Conservation (phyloP, 2,113 vertebrate genomes). For the Dinomys branickii region DNA sequence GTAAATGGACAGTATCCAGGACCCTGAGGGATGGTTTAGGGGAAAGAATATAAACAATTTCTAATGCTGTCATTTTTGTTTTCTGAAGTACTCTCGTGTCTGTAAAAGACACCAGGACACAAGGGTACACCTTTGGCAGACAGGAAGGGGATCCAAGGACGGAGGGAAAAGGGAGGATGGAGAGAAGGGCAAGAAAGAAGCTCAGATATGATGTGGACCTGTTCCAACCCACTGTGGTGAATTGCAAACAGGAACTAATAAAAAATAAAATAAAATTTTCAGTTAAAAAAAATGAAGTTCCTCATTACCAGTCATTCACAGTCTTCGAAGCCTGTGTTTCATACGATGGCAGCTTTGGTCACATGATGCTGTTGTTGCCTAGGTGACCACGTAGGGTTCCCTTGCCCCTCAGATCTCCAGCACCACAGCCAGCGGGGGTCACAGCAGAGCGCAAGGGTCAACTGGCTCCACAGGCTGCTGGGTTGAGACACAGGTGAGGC, state of each 20-base stretch:
- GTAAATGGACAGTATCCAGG: neutral
- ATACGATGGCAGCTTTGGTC: neutral
- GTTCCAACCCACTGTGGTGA: neutral
- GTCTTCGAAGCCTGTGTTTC: neutral
- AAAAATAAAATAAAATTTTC: neutral
- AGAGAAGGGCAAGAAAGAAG: neutral
- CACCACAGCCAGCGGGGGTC: neutral
- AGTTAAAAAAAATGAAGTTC: neutral
- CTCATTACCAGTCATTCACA: neutral
- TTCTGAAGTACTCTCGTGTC: conserved; percentile 24
- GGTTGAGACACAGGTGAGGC: too few species aligned
- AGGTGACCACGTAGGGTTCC: neutral
- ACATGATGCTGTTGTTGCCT: neutral
- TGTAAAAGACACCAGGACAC: neutral
- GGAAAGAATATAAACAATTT: neutral
- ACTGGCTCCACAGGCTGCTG: neutral
- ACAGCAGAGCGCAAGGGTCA: too few species aligned
- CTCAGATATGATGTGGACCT: accelerated
- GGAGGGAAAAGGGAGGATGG: neutral
- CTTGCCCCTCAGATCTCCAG: neutral
- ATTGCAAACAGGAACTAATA: neutral
- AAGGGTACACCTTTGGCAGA: neutral
- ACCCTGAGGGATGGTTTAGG: neutral
- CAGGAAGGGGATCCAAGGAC: neutral
- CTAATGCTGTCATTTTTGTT: neutral